Evolutionary conservation across 2,113 vertebrate species (phyloP), one percentile per base, ranked within the genome.

Genomic region (Lophochroa leadbeateri): DNA sequence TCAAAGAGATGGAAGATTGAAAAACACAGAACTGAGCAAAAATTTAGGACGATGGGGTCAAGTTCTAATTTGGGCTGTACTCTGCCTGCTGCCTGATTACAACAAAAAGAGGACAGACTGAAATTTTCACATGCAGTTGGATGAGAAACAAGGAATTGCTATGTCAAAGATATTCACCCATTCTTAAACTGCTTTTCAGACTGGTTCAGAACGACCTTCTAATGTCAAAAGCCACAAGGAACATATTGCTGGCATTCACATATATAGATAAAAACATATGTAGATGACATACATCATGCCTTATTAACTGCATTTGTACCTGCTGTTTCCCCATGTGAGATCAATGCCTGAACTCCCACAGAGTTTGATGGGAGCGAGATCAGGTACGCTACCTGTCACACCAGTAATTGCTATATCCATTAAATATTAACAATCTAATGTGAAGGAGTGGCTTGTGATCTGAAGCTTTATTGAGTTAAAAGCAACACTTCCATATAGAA

Each of bases 391-490:
- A 70, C 85, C 81, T 94, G 77, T 94, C 86, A 94, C 83, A 82
- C 46, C 65, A 69, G 77, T 91, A 93, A 96, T 84, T 82, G 82
- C 83, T 92, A 89, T 75, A 35, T 18, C 39, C 90, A 95, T 96
- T 75, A 95, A 96, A 96, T 90, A 95, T 88, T 92, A 94, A 88
- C 80, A 71, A 84, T 57, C 82, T 95, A 82, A 92, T 79, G 91
- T 60, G 72, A 95, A 96, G 91, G 83, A 86, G 82, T 90, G 84
- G 84, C 50, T 64, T 87, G 49, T 79, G 84, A 86, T 81, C 71
- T 68, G 82, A 83, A 86, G 49, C 61, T 81, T 88, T 86, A 85
- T 31, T 80, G 82, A 65, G 75, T 85, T 95, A 83, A 95, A 92
- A 76, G 69, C 15, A 86, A 49, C 24, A 14, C 68, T 94, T 88